These are phyloP conservation scores for Atractosteus spatula DNA, from an alignment of 2,113 vertebrate genomes.

Conservation along the genomic window DNA sequence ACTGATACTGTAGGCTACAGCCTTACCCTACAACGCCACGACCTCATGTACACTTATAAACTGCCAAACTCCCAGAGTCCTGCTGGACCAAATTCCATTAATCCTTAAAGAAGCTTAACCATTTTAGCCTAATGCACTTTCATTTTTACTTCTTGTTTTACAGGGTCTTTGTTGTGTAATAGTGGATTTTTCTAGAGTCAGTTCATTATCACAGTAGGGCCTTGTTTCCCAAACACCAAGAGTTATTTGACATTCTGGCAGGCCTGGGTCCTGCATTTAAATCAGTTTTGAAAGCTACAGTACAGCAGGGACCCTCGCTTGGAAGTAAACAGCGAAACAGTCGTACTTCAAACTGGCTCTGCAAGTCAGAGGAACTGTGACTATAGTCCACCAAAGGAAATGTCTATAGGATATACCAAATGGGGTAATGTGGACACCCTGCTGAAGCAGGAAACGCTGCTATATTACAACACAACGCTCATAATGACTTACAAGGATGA, in stretches of 20 bases:
- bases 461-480: slow-evolving; percentile 37
- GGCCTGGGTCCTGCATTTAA: slow-evolving; percentile 23
- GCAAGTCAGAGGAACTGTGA: too few relatives aligned
- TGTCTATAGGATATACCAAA: background rate
- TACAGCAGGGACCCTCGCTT: too few relatives aligned
- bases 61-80: slow-evolving; percentile 52
- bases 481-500: slow-evolving; percentile 72
- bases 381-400: background rate
- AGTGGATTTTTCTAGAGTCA: slow-evolving; percentile 46
- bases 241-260: slow-evolving; percentile 22
- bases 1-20: too few relatives aligned
- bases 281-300: background rate
- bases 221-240: slow-evolving; percentile 31
- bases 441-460: slow-evolving; percentile 53
- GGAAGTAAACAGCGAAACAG: too few relatives aligned
- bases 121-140: slow-evolving; percentile 55
- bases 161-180: slow-evolving; percentile 55
- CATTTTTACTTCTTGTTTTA: slow-evolving; percentile 55
- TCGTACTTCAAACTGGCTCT: too few relatives aligned
- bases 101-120: slow-evolving; percentile 64
- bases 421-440: slow-evolving; percentile 31
- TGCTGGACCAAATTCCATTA: slow-evolving; percentile 60
- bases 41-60: slow-evolving; percentile 48
- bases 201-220: slow-evolving; percentile 43
- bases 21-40: slow-evolving; percentile 22